A percentile compares a stretch with the other conserved stretches of the same genome.
Conservation (phyloP, 2,888 invertebrate species). For the Laothoe populi region DNA sequence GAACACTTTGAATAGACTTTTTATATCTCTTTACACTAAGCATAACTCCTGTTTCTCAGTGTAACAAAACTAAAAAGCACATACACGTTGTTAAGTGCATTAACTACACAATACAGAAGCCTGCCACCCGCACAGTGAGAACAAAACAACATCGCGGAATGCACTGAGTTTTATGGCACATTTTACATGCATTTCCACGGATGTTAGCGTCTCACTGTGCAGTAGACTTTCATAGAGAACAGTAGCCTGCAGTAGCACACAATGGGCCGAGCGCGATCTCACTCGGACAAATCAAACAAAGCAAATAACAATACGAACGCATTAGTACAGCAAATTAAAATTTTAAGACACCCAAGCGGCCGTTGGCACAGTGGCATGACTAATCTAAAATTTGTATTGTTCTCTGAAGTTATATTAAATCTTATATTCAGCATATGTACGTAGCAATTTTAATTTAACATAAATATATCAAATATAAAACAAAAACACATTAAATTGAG, state of each 20-base stretch:
- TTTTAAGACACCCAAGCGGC: slow-evolving; percentile 64
- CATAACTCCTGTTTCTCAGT: not conserved
- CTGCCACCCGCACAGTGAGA: slow-evolving; percentile 12
- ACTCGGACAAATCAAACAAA: slow-evolving; percentile 53
- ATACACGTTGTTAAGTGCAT: slow-evolving; percentile 2
- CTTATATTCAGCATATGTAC: not conserved
- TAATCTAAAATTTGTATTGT: slow-evolving; percentile 52
- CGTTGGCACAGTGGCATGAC: slow-evolving; percentile 51
- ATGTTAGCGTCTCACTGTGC: slow-evolving; percentile 45
- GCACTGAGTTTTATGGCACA: not conserved
- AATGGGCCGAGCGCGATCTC: slow-evolving; percentile 55
- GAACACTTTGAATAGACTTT: not conserved
- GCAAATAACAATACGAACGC: slow-evolving; percentile 52
- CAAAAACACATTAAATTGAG: too few species aligned
- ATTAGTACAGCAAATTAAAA: slow-evolving; percentile 49
- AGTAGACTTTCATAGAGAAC: slow-evolving; percentile 40
- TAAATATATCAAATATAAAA: too few species aligned
- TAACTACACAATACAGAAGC: slow-evolving; percentile 8
- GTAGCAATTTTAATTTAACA: not conserved
- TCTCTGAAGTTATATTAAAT: not conserved
- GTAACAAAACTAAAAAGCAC: slow-evolving; percentile 1
- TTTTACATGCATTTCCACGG: slow-evolving; percentile 49
- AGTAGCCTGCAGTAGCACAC: slow-evolving; percentile 55
- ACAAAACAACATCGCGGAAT: not conserved
- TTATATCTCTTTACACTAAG: not conserved